phyloP scores from a whole-genome alignment of 1,140 invertebrate genomes.

The Meloidogyne floridensis region DNA sequence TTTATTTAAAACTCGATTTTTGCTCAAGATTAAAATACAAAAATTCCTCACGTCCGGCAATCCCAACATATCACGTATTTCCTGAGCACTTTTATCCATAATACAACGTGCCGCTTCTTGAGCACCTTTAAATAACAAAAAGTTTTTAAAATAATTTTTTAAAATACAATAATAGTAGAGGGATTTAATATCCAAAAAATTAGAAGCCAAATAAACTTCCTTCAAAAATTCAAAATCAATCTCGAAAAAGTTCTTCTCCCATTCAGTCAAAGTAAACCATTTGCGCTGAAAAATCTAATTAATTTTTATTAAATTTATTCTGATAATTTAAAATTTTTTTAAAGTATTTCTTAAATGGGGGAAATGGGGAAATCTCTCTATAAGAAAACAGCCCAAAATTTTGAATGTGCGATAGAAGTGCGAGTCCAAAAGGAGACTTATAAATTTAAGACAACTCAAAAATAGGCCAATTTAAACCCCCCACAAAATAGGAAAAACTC shows the following conservation, averaged over 20 bases:
- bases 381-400: too few relatives aligned
- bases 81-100: slow-evolving; percentile 26
- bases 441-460: too few relatives aligned
- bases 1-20: too few relatives aligned
- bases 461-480: too few relatives aligned
- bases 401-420: too few relatives aligned
- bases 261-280: slow-evolving; percentile 24
- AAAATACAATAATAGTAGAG: slow-evolving; percentile 24
- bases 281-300: slow-evolving; percentile 10
- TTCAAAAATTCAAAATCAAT: slow-evolving; percentile 27
- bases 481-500: too few relatives aligned
- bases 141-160: not conserved
- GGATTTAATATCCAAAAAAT: slow-evolving; percentile 26
- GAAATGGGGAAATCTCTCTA: too few relatives aligned
- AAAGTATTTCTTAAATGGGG: too few relatives aligned
- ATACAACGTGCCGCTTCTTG: slow-evolving; percentile 28
- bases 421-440: too few relatives aligned
- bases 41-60: slow-evolving; percentile 17
- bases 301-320: too few relatives aligned
- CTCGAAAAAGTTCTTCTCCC: slow-evolving; percentile 19
- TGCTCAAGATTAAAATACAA: not conserved
- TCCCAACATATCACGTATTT: slow-evolving; percentile 27
- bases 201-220: slow-evolving; percentile 24
- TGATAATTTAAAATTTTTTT: too few relatives aligned
- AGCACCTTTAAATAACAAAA: slow-evolving; percentile 16